Conservation (phyloP, 2,113 vertebrate genomes). For the Odobenus rosmarus region DNA sequence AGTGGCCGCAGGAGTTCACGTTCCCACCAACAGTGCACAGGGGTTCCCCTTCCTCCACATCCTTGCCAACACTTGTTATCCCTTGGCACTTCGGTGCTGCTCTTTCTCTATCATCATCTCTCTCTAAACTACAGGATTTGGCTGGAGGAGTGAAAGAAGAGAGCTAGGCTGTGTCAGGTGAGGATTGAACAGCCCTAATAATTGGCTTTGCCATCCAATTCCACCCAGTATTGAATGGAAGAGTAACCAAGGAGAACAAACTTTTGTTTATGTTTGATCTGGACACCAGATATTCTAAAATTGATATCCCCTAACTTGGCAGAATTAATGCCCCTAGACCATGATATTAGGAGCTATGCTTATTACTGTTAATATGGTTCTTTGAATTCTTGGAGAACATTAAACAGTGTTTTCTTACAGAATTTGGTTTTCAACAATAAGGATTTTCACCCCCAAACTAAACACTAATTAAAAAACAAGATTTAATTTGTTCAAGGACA, state of each 20-base stretch:
- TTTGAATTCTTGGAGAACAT: conserved; percentile 21
- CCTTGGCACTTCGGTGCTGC: background rate
- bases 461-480: conserved; percentile 58
- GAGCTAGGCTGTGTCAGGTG: background rate
- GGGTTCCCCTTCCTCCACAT: background rate
- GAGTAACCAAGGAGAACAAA: background rate
- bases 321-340: background rate
- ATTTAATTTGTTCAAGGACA: conserved; percentile 40
- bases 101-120: background rate
- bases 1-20: background rate
- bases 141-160: background rate
- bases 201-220: background rate
- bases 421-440: conserved; percentile 46
- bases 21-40: background rate
- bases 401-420: background rate
- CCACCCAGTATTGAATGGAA: background rate
- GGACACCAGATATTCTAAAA: background rate
- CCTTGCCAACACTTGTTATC: background rate
- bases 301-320: background rate
- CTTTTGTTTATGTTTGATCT: background rate
- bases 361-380: background rate
- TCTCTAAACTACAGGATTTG: background rate
- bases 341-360: conserved; percentile 26
- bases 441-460: background rate
- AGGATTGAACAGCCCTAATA: background rate